Conservation (phyloP, 2,888 invertebrate species). For the Ptychoptera albimana region DNA sequence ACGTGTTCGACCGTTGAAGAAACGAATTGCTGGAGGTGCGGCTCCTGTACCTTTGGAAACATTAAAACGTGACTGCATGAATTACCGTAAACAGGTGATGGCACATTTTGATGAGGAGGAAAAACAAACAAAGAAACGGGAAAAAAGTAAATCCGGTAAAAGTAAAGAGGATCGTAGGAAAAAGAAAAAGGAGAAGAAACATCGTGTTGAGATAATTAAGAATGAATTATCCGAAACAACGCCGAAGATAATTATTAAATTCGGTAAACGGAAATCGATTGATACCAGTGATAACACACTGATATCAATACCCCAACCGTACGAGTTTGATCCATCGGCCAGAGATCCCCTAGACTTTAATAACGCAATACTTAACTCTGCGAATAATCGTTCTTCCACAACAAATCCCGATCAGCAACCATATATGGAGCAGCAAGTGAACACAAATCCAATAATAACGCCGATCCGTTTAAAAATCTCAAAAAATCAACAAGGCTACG, state of each 20-base stretch:
- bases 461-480: conserved; percentile 74
- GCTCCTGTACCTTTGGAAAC: conserved; percentile 59
- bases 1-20: conserved; percentile 61
- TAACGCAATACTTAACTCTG: too few relatives aligned
- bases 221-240: conserved; percentile 33
- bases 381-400: too few relatives aligned
- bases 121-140: conserved; percentile 30
- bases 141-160: not conserved
- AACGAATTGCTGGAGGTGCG: conserved; percentile 45
- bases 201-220: conserved; percentile 19
- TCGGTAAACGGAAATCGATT: conserved; percentile 31
- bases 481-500: conserved; percentile 56
- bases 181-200: conserved; percentile 39
- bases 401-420: too few relatives aligned
- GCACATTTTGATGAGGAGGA: conserved; percentile 62
- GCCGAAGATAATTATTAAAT: conserved; percentile 62
- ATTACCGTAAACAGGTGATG: conserved; percentile 69
- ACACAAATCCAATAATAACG: conserved; percentile 27
- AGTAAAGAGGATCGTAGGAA: conserved; percentile 32
- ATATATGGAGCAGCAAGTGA: too few relatives aligned
- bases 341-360: too few relatives aligned
- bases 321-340: not conserved
- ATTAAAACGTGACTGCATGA: conserved; percentile 71
- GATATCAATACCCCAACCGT: conserved; percentile 4
- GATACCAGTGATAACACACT: conserved; percentile 12